phyloP scores from a whole-genome alignment of 2,888 invertebrate genomes.

The Drymonia ruficornis region DNA sequence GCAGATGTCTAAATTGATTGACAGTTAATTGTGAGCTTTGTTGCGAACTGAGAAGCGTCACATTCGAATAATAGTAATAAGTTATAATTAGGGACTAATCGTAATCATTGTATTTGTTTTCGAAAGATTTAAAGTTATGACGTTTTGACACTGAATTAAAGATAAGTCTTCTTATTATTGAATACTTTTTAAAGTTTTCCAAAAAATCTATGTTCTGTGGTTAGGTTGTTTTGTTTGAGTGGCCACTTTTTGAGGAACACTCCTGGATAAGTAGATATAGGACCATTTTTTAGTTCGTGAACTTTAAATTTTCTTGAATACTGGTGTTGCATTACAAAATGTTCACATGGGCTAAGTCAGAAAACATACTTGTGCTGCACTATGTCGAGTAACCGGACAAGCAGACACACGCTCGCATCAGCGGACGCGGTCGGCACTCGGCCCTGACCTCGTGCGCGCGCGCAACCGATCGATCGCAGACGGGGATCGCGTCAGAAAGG shows the following conservation, averaged over 20 bases:
- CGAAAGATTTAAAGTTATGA: not conserved
- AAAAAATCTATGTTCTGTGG: too few species aligned
- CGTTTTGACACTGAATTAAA: constrained; percentile 11
- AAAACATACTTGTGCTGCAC: not conserved
- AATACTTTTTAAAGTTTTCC: too few species aligned
- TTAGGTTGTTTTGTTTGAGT: too few species aligned
- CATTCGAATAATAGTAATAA: constrained; percentile 20
- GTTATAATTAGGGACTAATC: not conserved
- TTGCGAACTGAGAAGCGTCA: constrained; percentile 25
- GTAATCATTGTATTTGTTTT: not conserved
- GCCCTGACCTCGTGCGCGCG: constrained; percentile 15
- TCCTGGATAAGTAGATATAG: too few species aligned
- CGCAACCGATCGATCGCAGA: constrained; percentile 12
- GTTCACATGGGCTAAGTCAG: too few species aligned
- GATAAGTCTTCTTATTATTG: not conserved
- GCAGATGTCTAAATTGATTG: constrained; percentile 43
- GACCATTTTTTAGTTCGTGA: too few species aligned
- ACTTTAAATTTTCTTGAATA: too few species aligned
- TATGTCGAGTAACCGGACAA: not conserved
- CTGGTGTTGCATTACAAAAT: too few species aligned
- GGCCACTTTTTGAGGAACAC: too few species aligned
- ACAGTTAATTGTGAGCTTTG: constrained; percentile 45
- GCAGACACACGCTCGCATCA: constrained; percentile 5
- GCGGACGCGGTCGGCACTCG: constrained; percentile 8
- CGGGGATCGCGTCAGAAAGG: not conserved